Percentiles rank a stretch among this genome's conserved stretches.
phyloP scores from a whole-genome alignment of 2,797 vertebrate species.

The Microhierax caerulescens region DNA sequence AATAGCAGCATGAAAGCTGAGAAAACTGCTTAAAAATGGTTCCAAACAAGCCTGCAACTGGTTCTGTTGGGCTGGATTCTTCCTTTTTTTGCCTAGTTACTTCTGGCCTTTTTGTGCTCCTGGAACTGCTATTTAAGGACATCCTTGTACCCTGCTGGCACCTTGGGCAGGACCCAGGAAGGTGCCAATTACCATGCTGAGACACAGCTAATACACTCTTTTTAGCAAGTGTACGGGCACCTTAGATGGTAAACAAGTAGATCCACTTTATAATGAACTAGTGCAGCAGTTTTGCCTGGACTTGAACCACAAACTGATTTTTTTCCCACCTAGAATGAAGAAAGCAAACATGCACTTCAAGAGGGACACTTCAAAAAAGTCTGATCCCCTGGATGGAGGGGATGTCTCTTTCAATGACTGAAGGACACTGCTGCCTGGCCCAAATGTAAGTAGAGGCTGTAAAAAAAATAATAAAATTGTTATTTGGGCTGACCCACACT shows the following conservation, averaged over 20 bases:
- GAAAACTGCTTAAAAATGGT: not conserved
- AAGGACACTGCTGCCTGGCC: not conserved
- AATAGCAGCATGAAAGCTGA: not conserved
- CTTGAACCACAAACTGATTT: not conserved
- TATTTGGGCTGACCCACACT: not conserved
- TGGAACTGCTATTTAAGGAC: not conserved
- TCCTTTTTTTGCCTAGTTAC: not conserved
- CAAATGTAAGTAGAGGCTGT: not conserved
- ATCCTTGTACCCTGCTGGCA: not conserved
- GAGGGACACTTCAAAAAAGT: not conserved
- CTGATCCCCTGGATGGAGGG: not conserved
- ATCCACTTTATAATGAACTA: not conserved
- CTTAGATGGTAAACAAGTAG: not conserved
- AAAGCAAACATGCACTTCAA: not conserved
- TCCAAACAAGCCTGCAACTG: not conserved
- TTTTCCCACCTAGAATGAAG: not conserved
- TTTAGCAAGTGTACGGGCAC: not conserved
- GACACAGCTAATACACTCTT: not conserved
- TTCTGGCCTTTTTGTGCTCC: not conserved
- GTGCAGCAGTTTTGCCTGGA: not conserved
- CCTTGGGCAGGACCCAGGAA: not conserved
- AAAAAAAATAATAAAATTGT: not conserved
- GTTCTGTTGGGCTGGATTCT: not conserved
- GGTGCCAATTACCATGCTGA: not conserved
- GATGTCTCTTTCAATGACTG: not conserved